These are phyloP conservation scores for Pterophyllum scalare DNA, from an alignment of 2,113 vertebrate genomes.

Conservation along the genomic window DNA sequence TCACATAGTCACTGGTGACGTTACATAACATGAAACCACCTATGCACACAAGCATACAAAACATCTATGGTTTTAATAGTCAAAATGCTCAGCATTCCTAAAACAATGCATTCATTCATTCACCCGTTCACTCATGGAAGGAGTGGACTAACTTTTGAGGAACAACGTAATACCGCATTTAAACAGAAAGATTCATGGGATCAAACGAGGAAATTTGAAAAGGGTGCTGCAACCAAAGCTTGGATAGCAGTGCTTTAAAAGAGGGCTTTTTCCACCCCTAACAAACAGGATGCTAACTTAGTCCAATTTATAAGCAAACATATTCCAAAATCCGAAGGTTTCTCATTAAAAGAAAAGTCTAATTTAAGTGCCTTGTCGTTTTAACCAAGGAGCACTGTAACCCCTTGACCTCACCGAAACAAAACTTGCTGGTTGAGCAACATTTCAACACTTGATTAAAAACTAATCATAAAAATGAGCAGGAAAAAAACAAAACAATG, in stretches of 20 bases:
- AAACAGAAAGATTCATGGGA: conserved; percentile 20
- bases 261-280: conserved; percentile 10
- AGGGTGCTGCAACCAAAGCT: conserved; percentile 82
- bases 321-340: conserved; percentile 39
- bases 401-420: conserved; percentile 73
- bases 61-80: conserved; percentile 22
- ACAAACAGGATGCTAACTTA: conserved; percentile 36
- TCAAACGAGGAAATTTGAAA: conserved; percentile 63
- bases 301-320: conserved; percentile 38
- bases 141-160: conserved; percentile 34
- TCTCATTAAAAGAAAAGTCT: conserved; percentile 41
- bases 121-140: conserved; percentile 35
- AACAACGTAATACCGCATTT: conserved; percentile 36
- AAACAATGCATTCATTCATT: conserved; percentile 52
- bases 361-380: conserved; percentile 75
- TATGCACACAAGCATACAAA: conserved; percentile 5
- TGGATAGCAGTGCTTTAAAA: conserved; percentile 76
- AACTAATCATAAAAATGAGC: conserved; percentile 61
- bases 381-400: conserved; percentile 58
- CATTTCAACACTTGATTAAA: conserved; percentile 74
- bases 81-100: conserved; percentile 48
- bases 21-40: conserved; percentile 32
- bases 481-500: conserved; percentile 49
- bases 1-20: conserved; percentile 26
- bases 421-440: conserved; percentile 96